Conservation (phyloP, 2,113 vertebrate species). For the Scatophagus argus region DNA sequence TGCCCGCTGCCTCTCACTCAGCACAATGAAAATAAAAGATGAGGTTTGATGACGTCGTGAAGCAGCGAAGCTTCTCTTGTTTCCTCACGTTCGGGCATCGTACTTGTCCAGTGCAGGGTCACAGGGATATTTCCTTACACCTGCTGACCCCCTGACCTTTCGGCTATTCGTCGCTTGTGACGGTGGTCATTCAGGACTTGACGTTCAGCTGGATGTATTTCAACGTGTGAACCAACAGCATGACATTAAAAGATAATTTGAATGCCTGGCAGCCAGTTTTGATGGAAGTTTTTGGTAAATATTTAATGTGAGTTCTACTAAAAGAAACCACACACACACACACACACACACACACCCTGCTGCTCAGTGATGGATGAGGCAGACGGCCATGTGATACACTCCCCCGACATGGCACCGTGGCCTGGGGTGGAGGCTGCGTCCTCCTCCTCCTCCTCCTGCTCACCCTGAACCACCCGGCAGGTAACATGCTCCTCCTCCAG, state of each 20-base stretch:
- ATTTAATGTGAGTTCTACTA: not conserved
- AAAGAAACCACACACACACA: constrained; percentile 27
- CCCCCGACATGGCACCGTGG: constrained; percentile 26
- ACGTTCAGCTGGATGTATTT: not conserved
- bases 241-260: not conserved
- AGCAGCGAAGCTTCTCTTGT: constrained; percentile 4
- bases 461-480: not conserved
- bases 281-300: not conserved
- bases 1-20: no score
- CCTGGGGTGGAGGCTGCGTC: constrained; percentile 40
- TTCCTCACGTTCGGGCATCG: not conserved
- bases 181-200: not conserved
- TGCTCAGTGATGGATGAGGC: constrained; percentile 43
- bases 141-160: constrained; percentile 46
- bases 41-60: no score
- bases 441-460: constrained; percentile 4
- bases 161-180: not conserved
- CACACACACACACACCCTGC: constrained; percentile 3
- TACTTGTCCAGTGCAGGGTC: constrained; percentile 41
- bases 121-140: constrained; percentile 58
- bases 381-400: constrained; percentile 30
- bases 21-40: no score
- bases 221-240: not conserved
- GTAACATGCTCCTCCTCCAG: no score
- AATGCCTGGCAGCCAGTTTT: not conserved